phyloP scores from a whole-genome alignment of 2,113 vertebrate species.

The Pithys albifrons region DNA sequence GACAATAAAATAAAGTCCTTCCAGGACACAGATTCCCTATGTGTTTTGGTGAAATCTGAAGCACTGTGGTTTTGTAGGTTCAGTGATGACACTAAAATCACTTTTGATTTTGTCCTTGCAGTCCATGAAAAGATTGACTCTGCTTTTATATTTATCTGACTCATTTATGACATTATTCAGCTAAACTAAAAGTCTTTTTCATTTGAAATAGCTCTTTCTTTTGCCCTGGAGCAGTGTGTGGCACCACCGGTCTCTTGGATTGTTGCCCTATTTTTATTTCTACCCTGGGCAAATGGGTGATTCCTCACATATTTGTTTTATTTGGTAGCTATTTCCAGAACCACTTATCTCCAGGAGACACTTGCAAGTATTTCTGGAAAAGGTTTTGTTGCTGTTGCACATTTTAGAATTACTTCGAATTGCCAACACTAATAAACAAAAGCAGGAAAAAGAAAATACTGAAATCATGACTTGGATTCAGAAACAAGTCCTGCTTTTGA shows the following conservation, averaged over 20 bases:
- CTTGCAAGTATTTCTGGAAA: neutral
- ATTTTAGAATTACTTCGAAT: neutral
- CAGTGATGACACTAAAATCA: neutral
- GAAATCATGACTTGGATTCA: neutral
- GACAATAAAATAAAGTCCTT: neutral
- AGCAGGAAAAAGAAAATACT: neutral
- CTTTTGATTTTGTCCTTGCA: neutral
- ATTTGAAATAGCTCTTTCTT: neutral
- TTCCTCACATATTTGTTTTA: neutral
- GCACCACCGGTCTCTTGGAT: neutral
- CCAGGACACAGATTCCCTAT: neutral
- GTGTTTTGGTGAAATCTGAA: neutral
- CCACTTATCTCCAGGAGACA: neutral
- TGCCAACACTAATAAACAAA: neutral
- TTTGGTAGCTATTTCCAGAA: constrained; percentile 4
- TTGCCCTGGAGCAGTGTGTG: neutral
- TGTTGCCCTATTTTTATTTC: neutral
- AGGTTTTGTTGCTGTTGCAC: neutral
- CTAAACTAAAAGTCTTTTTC: neutral
- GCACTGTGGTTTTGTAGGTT: neutral
- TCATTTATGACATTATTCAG: neutral
- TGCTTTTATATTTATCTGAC: neutral
- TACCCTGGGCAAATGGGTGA: neutral
- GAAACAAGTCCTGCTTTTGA: neutral
- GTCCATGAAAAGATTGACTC: neutral